Conservation (phyloP, 2,888 invertebrate species). For the Cataglyphis altisquamis region DNA sequence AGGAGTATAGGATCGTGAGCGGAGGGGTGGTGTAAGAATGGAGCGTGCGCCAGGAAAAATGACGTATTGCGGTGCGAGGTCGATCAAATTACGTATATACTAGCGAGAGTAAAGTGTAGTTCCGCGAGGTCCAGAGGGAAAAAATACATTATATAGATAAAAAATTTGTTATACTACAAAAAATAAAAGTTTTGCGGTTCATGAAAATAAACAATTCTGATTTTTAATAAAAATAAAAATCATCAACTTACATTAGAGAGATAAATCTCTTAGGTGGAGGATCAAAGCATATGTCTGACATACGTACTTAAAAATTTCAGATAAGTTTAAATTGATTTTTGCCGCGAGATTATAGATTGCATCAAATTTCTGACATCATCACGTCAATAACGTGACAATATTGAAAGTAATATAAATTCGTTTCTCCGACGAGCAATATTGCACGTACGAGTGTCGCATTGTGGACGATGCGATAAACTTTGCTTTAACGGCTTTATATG, state of each 20-base stretch:
- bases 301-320: background rate
- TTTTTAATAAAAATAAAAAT: slow-evolving; percentile 12
- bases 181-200: background rate
- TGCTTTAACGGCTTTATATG: slow-evolving; percentile 51
- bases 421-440: slow-evolving; percentile 27
- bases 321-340: background rate
- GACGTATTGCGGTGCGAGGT: slow-evolving; percentile 51
- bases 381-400: slow-evolving; percentile 23
- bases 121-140: slow-evolving; percentile 15
- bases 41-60: slow-evolving; percentile 52
- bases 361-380: background rate
- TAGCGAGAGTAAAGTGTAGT: slow-evolving; percentile 33
- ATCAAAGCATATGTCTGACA: background rate
- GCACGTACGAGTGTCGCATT: slow-evolving; percentile 26
- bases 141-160: slow-evolving; percentile 26
- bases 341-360: background rate
- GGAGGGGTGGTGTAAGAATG: slow-evolving; percentile 15
- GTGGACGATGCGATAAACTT: slow-evolving; percentile 24
- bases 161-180: background rate
- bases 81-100: slow-evolving; percentile 48
- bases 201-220: slow-evolving; percentile 8
- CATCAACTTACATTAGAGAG: slow-evolving; percentile 1
- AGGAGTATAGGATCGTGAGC: slow-evolving; percentile 5
- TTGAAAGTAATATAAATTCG: slow-evolving; percentile 29
- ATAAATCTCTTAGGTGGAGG: background rate